Base-by-base conservation (phyloP, 2,797 vertebrate species). In the Siniperca undulata region DNA sequence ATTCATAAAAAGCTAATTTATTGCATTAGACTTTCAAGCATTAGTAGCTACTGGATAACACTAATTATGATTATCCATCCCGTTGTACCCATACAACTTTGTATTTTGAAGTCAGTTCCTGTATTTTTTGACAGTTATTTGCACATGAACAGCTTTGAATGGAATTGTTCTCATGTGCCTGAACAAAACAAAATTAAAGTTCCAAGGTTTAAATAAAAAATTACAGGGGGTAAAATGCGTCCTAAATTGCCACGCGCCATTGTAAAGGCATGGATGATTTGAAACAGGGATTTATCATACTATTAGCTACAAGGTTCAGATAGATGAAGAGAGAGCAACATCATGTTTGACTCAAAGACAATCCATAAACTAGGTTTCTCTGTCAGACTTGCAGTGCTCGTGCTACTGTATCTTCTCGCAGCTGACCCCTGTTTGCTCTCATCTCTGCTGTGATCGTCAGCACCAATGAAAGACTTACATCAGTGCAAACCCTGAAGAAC, bases 391-490 rank as follows among this genome's bases (percentile, higher is more conserved):
- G 12, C 78, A 44, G 56, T 20, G 0, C 74, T 55, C 12, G 0
- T 56, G 52, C 40, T 66, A 24, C 22, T 36, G 48, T 69, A 70
- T 74, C 64, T 77, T 70, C 74, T 71, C 73, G 59, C 53, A 53
- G n/a, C 70, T 82, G 76, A 89, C 82, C 88, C 70, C 55, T 8
- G 61, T 38, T 62, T 71, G 65, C 84, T 84, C 82, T 74, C 55
- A n/a, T 77, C 67, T 86, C 59, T 65, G 65, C 78, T 72, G 50
- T 75, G 69, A 88, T 85, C 56, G 62, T 87, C 85, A 88, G 83
- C 81, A 80, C 69, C 65, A 46, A 66, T 72, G 73, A 87, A 79
- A 86, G 70, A 68, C 67, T 86, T 53, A 59, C 75, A 85, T 70
- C 76, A 65, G 42, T 68, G 78, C 55, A 74, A 88, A 76, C 61